A percentile compares a stretch with the other conserved stretches of the same genome.
Evolutionary conservation across 2,888 invertebrate genomes (phyloP).

Genomic region (Apamea monoglypha): DNA sequence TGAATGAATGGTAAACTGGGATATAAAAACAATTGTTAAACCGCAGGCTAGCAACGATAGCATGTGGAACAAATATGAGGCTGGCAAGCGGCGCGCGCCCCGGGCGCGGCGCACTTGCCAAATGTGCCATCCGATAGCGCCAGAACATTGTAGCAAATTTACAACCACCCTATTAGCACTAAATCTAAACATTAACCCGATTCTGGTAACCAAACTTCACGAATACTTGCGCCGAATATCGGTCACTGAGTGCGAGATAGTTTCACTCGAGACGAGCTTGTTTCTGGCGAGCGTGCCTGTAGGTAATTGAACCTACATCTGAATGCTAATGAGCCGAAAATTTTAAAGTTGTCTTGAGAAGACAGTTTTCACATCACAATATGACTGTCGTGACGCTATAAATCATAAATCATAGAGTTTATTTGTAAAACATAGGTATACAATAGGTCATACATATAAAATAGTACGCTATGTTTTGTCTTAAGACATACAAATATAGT

Average conservation of each 20-base stretch:
- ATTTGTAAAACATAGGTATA: too few species aligned
- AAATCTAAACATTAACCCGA: slow-evolving; percentile 90
- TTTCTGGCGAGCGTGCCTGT: slow-evolving; percentile 69
- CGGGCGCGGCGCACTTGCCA: slow-evolving; percentile 84
- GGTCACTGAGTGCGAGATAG: slow-evolving; percentile 80
- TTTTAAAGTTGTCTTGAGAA: slow-evolving; percentile 13
- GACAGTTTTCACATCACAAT: background rate
- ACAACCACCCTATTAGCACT: slow-evolving; percentile 90
- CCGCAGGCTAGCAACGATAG: slow-evolving; percentile 77
- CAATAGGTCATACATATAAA: too few species aligned
- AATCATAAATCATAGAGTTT: too few species aligned
- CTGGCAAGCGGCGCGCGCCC: slow-evolving; percentile 81
- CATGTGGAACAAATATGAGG: slow-evolving; percentile 82
- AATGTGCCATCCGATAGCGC: slow-evolving; percentile 89
- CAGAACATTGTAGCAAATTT: slow-evolving; percentile 89
- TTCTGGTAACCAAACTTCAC: slow-evolving; percentile 87
- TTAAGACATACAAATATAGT: too few species aligned
- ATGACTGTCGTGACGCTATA: background rate
- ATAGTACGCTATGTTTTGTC: too few species aligned
- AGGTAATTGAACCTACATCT: slow-evolving; percentile 65
- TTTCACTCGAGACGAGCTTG: slow-evolving; percentile 75
- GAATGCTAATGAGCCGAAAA: slow-evolving; percentile 63
- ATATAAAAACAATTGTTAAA: slow-evolving; percentile 85
- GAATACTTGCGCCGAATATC: slow-evolving; percentile 82
- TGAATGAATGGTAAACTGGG: slow-evolving; percentile 60